phyloP scores from a whole-genome alignment of 2,888 invertebrate genomes.

The Apomyelois bistriatella region DNA sequence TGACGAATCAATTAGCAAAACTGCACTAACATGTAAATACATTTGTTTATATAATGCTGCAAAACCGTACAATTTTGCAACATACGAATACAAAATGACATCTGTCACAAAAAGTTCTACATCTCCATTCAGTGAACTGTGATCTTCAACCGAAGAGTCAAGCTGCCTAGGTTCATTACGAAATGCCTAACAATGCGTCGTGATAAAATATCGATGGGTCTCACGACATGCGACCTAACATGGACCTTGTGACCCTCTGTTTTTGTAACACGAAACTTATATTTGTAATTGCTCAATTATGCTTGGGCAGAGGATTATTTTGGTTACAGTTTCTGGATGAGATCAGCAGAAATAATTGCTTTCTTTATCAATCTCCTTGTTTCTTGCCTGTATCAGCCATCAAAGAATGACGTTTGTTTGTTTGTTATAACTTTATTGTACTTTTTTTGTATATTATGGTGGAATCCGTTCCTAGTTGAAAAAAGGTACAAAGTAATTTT shows the following conservation, averaged over 20 bases:
- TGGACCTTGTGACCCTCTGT: constrained; percentile 8
- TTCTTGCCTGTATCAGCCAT: too few relatives aligned
- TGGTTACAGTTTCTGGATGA: too few relatives aligned
- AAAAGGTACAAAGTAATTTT: too few relatives aligned
- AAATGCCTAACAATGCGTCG: constrained; percentile 24
- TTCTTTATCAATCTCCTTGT: too few relatives aligned
- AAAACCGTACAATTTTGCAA: not conserved
- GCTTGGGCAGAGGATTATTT: not conserved
- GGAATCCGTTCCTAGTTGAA: too few relatives aligned
- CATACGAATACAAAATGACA: not conserved
- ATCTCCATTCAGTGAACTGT: constrained; percentile 6
- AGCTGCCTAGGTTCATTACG: constrained; percentile 14
- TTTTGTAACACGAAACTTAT: constrained; percentile 11
- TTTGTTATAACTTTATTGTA: too few relatives aligned
- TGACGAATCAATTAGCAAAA: not conserved
- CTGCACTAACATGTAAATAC: not conserved
- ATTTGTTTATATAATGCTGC: not conserved
- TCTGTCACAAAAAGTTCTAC: constrained; percentile 7
- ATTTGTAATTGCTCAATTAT: constrained; percentile 11
- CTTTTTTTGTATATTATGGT: too few relatives aligned
- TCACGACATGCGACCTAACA: constrained; percentile 24
- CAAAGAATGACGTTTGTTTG: too few relatives aligned
- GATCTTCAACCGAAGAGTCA: constrained; percentile 6
- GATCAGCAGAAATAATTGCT: too few relatives aligned
- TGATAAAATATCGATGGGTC: constrained; percentile 27